Evolutionary conservation across 2,888 invertebrate species (phyloP), one percentile per base, ranked within the genome.

Genomic region (Nymphalis urticae): DNA sequence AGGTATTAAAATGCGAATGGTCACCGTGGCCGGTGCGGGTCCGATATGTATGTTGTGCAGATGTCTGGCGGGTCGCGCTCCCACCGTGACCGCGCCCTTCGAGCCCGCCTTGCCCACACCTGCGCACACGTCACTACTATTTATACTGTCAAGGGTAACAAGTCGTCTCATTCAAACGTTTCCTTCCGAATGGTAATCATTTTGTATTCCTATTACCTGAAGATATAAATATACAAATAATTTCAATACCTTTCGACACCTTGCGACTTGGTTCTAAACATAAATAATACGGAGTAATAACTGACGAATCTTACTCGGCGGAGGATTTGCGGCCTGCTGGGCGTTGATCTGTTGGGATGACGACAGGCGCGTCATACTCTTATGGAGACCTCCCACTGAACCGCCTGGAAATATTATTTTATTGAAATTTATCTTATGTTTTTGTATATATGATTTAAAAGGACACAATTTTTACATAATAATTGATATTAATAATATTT

Each of bases 291-390:
- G 13, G 10, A 0, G 27, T 16, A 13, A 16, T 21, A 9, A 24
- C 21, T 51, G 10, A 19, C 19, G 9, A 2, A 7, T 51, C 71
- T 63, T 61, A 74, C 74, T 68, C 48, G 66, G 71, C 7, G 74
- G 80, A 76, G 68, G 64, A 42, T 59, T 70, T 56, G 61, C 58
- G 19, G 56, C 69, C 47, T 71, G 74, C 47, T 93, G 94, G 93
- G 93, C 47, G 82, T 96, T 95, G 76, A 96, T 96, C 83, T 95
- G 95, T 82, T 96, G 96, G 53, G 96, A 96, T 17, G 96, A 96
- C 71, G 96, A 96, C 71, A 97, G 84, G 51, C 96, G 94, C 10
- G 96, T 96, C 96, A 97, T 96, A 82, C 96, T 96, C 83, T 96
- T 96, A 83, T 96, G 96, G 6, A 96, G 90, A 0, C 96, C 96